Conservation (phyloP, 2,797 vertebrate species). For the Gallinago solitaria region DNA sequence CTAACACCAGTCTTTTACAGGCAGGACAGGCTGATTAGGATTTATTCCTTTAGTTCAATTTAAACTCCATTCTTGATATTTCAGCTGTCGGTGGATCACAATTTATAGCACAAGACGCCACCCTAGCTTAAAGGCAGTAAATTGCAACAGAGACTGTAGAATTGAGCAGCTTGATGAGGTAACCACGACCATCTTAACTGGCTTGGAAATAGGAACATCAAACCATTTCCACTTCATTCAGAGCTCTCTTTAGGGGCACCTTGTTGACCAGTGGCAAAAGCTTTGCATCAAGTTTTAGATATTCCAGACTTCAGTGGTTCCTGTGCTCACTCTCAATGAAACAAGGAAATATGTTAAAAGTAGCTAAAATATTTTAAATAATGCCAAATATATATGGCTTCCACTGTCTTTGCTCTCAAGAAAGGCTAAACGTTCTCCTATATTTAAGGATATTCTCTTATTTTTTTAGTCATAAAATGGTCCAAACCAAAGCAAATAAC, state of each 20-base stretch:
- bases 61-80: neutral
- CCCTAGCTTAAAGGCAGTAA: neutral
- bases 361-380: neutral
- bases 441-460: neutral
- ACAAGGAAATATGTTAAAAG: neutral
- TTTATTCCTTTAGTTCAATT: neutral
- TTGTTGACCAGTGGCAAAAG: neutral
- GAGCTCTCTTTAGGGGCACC: neutral
- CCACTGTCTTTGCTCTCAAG: neutral
- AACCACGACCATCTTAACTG: accelerated
- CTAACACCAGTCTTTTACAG: neutral
- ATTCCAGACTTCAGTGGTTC: neutral
- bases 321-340: neutral
- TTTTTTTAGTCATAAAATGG: neutral
- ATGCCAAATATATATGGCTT: neutral
- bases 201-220: accelerated
- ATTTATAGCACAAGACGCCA: neutral
- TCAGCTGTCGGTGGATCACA: neutral
- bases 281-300: neutral
- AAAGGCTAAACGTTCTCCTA: neutral
- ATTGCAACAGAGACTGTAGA: neutral
- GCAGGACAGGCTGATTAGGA: too few relatives aligned
- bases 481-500: neutral
- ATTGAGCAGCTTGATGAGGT: neutral
- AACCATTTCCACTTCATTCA: neutral